Conservation (phyloP, 2,888 invertebrate genomes). For the Carcina quercana region DNA sequence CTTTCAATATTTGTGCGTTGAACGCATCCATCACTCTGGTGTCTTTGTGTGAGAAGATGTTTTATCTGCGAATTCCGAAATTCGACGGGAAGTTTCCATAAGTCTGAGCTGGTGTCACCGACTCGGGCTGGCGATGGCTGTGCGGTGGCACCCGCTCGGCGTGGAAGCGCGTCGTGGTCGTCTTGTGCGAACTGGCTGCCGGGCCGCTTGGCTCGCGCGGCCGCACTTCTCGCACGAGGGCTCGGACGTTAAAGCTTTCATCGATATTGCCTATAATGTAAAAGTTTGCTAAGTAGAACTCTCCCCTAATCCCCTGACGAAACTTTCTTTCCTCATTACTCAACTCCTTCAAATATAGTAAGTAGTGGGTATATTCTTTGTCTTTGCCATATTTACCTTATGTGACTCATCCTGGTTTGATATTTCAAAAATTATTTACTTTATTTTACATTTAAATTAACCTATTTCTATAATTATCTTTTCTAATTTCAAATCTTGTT, state of each 20-base stretch:
- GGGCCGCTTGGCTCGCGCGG: slow-evolving; percentile 26
- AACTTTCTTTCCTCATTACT: slow-evolving; percentile 41
- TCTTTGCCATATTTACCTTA: slow-evolving; percentile 10
- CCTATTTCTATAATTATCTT: too few relatives aligned
- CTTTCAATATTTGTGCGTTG: slow-evolving; percentile 35
- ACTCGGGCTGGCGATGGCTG: slow-evolving; percentile 19
- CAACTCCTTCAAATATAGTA: slow-evolving; percentile 30
- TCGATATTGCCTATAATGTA: slow-evolving; percentile 47
- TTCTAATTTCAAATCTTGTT: too few relatives aligned
- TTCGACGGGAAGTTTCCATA: slow-evolving; percentile 56
- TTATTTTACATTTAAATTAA: too few relatives aligned
- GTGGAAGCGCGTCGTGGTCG: slow-evolving; percentile 49
- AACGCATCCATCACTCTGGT: slow-evolving; percentile 26
- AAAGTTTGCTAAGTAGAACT: slow-evolving; percentile 54
- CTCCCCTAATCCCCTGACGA: slow-evolving; percentile 43
- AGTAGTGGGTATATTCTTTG: slow-evolving; percentile 25
- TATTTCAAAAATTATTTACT: too few relatives aligned
- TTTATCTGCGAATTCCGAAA: slow-evolving; percentile 59
- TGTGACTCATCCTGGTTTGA: slow-evolving; percentile 4
- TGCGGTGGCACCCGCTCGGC: slow-evolving; percentile 44
- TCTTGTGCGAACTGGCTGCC: slow-evolving; percentile 23
- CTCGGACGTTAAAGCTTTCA: slow-evolving; percentile 45
- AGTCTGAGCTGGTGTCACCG: slow-evolving; percentile 30
- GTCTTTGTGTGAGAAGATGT: slow-evolving; percentile 45
- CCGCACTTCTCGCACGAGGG: slow-evolving; percentile 35